Base-by-base conservation (phyloP, 1,140 invertebrate species). In the Drosophila eugracilis region DNA sequence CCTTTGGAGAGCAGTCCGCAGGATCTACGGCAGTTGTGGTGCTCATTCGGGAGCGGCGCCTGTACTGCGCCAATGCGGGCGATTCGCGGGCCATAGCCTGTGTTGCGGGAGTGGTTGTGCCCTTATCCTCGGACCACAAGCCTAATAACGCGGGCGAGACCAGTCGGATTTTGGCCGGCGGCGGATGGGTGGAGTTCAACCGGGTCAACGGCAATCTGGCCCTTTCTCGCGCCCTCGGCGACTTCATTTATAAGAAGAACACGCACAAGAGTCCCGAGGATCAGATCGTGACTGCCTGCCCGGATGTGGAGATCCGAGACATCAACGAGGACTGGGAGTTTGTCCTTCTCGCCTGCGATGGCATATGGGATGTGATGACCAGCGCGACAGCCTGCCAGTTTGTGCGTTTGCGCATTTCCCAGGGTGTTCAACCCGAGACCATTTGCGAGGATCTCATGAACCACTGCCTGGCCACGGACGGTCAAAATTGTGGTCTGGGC, bases 361-460 rank as follows among this genome's bases (percentile, higher is more conserved):
- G 99, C 14, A 99, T 99, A 78, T 99, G 99, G 98, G 99, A 99
- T 92, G 99, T 99, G 5, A 94, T 99, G 93, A 96, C 94, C 2
- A 99, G 96, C 92, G 94, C 95, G 89, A 97, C 99, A 92, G 98
- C 98, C 6, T 93, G 98, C 1, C 94, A 97, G 37, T 99, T 98
- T 93, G 95, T 99, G 34, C 94, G 97, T 12, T 92, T 94, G 26
- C 94, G 97, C 36, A 94, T 99, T 7, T 94, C 95, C 4, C 93
- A 93, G 22, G 94, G 95, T 3, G 94, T 96, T 93, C 95, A 97
- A 90, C 98, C 98, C 10, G 97, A 99, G 91, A 94, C 95, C 32
- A 98, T 99, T 41, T 99, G 99, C 92, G 98, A 99, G 92, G 96
- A 98, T 48, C 92, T 99, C 41, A 96, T 99, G 95, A 96, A 95